phyloP scores from a whole-genome alignment of 1,140 invertebrate genomes.

The Bombus waltoni region DNA sequence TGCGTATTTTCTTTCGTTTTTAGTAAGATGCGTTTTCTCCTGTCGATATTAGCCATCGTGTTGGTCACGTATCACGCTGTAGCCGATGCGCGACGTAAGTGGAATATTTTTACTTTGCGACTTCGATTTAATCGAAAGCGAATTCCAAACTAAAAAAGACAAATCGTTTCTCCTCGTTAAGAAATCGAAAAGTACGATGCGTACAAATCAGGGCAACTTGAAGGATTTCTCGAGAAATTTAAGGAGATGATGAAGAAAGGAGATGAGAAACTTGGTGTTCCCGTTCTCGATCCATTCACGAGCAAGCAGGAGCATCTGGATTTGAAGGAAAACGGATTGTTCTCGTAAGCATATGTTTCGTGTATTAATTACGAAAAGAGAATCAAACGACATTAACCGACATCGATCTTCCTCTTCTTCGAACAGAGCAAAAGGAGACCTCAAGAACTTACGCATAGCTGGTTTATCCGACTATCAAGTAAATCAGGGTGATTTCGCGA shows the following conservation, averaged over 20 bases:
- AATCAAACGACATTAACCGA: neutral
- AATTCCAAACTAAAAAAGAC: too few species aligned
- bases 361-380: neutral
- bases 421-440: neutral
- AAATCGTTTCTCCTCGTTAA: neutral
- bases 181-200: neutral
- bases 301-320: neutral
- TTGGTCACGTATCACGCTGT: conserved; percentile 34
- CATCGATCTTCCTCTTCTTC: too few species aligned
- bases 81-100: neutral
- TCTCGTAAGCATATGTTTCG: conserved; percentile 39
- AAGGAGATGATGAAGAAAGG: conserved; percentile 13
- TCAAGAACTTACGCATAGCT: neutral
- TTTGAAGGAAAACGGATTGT: neutral
- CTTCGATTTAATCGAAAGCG: fast-evolving
- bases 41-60: conserved; percentile 26
- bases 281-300: conserved; percentile 47
- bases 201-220: neutral
- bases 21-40: conserved; percentile 36
- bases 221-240: conserved; percentile 15
- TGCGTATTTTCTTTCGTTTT: neutral
- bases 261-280: conserved; percentile 21
- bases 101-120: neutral
- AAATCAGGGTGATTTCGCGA: neutral
- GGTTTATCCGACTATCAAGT: conserved; percentile 43